These are phyloP conservation scores for Pungitius pungitius DNA, from an alignment of 2,113 vertebrate genomes.

Conservation along the genomic window DNA sequence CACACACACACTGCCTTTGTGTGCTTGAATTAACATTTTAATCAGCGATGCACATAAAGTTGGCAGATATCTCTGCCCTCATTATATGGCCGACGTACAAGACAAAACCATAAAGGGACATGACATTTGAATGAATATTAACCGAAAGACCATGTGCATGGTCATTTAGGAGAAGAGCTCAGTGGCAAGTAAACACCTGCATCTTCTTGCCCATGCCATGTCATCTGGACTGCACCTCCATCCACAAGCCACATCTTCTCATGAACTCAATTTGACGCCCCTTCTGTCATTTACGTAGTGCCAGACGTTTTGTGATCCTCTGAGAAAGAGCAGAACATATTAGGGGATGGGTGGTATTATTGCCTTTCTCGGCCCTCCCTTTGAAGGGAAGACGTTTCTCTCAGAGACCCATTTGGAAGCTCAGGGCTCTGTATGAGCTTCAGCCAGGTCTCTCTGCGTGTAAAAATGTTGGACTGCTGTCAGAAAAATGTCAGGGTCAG, in stretches of 20 bases:
- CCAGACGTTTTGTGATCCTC: conserved; percentile 59
- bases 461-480: neutral
- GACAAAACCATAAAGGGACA: neutral
- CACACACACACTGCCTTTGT: conserved; percentile 7
- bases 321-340: conserved; percentile 66
- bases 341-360: conserved; percentile 51
- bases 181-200: neutral
- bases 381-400: conserved; percentile 38
- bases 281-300: conserved; percentile 64
- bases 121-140: conserved; percentile 1
- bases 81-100: neutral
- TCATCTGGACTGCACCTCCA: conserved; percentile 39
- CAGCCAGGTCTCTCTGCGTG: conserved; percentile 15
- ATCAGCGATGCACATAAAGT: conserved; percentile 2
- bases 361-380: conserved; percentile 11
- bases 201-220: conserved; percentile 9
- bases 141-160: neutral
- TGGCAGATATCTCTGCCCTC: neutral
- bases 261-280: conserved; percentile 54
- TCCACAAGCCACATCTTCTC: conserved; percentile 43
- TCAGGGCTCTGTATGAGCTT: neutral
- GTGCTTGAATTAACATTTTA: neutral
- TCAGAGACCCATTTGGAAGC: conserved; percentile 33
- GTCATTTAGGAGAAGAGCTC: conserved; percentile 2
- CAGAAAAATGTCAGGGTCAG: conserved; percentile 1